Conservation (phyloP, 2,113 vertebrate genomes). For the Oncorhynchus kisutch region DNA sequence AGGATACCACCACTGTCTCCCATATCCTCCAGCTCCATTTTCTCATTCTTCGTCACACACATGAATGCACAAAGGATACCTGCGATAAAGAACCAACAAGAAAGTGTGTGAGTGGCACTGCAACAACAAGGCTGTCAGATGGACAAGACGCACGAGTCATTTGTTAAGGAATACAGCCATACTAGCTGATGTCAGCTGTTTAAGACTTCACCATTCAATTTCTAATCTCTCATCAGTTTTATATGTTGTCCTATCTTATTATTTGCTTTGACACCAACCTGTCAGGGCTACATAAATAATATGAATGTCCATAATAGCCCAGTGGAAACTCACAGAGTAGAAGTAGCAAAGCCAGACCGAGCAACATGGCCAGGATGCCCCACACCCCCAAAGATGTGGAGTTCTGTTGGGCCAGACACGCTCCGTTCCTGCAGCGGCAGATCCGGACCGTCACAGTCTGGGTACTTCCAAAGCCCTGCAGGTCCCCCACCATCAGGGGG, state of each 20-base stretch:
- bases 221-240: no score
- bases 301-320: neutral
- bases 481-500: constrained; percentile 74
- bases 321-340: constrained; percentile 80
- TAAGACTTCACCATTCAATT: no score
- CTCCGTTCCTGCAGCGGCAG: constrained; percentile 58
- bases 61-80: constrained; percentile 61
- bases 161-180: no score
- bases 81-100: constrained; percentile 37
- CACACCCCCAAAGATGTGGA: constrained; percentile 73
- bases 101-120: neutral
- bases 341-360: constrained; percentile 76
- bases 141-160: no score
- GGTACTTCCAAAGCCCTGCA: constrained; percentile 62
- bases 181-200: no score
- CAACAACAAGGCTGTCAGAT: neutral
- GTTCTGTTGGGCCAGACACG: constrained; percentile 3
- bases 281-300: neutral
- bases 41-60: constrained; percentile 59
- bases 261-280: neutral
- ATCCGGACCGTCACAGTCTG: constrained; percentile 62
- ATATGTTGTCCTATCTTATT: neutral
- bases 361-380: constrained; percentile 82
- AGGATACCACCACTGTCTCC: constrained; percentile 81
- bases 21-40: constrained; percentile 62